Percentiles rank a stretch among this genome's conserved stretches.
Evolutionary conservation across 2,888 invertebrate species (phyloP).

Genomic region (Graphium colonna): DNA sequence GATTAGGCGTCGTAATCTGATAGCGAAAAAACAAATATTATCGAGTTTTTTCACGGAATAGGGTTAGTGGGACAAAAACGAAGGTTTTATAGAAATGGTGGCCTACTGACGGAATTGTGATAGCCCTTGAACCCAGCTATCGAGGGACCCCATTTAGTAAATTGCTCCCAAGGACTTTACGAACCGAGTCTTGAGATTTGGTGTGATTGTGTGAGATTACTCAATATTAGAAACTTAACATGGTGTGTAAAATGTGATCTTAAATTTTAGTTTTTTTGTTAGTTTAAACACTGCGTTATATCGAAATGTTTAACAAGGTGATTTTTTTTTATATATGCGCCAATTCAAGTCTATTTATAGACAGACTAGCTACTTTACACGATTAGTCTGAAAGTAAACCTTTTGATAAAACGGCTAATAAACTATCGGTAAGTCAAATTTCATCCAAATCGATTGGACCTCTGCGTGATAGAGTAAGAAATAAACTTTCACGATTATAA

Average conservation of each 20-base stretch:
- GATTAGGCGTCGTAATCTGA: slow-evolving; percentile 12
- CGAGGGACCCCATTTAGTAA: slow-evolving; percentile 1
- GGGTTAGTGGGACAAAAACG: slow-evolving; percentile 68
- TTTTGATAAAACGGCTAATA: too few relatives aligned
- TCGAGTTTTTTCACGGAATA: slow-evolving; percentile 33
- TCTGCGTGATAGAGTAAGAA: too few relatives aligned
- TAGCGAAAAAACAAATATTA: slow-evolving; percentile 9
- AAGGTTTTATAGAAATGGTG: slow-evolving; percentile 56
- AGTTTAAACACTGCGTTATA: not conserved
- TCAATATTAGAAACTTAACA: not conserved
- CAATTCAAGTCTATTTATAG: not conserved
- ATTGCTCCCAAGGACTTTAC: not conserved
- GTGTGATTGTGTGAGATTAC: not conserved
- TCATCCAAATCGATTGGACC: too few relatives aligned
- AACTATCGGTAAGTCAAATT: too few relatives aligned
- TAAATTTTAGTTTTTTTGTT: not conserved
- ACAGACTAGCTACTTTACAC: too few relatives aligned
- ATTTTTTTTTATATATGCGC: not conserved
- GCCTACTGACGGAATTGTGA: slow-evolving; percentile 59
- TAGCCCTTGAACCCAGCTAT: slow-evolving; percentile 58
- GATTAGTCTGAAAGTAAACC: too few relatives aligned
- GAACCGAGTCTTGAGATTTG: not conserved
- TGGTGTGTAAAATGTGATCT: not conserved
- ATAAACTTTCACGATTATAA: too few relatives aligned
- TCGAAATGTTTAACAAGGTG: not conserved